These are phyloP conservation scores for Oncorhynchus kisutch DNA, from an alignment of 2,113 vertebrate species.

Conservation along the genomic window DNA sequence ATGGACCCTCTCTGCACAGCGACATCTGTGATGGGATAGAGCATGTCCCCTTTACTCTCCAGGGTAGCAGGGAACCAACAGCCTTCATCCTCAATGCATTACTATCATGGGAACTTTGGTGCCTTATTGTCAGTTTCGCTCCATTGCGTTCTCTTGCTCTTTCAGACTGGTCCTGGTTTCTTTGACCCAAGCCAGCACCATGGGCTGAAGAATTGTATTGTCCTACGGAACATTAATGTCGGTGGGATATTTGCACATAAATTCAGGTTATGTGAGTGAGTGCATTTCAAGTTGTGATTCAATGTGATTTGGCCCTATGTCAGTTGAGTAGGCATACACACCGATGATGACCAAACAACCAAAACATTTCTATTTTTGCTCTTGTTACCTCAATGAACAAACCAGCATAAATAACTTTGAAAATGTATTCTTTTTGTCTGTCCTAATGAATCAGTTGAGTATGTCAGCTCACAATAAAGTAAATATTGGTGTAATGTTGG, in stretches of 20 bases:
- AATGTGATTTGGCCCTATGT: too few relatives aligned
- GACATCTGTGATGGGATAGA: constrained; percentile 58
- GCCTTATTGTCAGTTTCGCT: neutral
- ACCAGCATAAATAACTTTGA: too few relatives aligned
- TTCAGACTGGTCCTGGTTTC: too few relatives aligned
- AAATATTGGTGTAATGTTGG: neutral
- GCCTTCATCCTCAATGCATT: neutral
- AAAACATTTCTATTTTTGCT: too few relatives aligned
- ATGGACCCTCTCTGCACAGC: constrained; percentile 50
- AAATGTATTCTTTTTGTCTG: neutral
- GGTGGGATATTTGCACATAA: too few relatives aligned
- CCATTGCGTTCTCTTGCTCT: neutral
- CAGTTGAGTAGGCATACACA: too few relatives aligned
- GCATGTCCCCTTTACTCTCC: constrained; percentile 20
- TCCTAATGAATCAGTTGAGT: neutral
- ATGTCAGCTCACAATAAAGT: neutral
- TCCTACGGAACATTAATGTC: too few relatives aligned
- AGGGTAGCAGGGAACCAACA: constrained; percentile 10
- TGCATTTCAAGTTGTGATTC: too few relatives aligned
- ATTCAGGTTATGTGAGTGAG: too few relatives aligned
- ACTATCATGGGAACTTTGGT: neutral
- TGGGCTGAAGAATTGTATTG: neutral
- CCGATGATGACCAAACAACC: too few relatives aligned
- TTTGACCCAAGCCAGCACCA: neutral
- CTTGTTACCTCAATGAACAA: too few relatives aligned